Evolutionary conservation across 2,888 invertebrate genomes (phyloP).

Genomic region (Scaptomyza caliginosa): DNA sequence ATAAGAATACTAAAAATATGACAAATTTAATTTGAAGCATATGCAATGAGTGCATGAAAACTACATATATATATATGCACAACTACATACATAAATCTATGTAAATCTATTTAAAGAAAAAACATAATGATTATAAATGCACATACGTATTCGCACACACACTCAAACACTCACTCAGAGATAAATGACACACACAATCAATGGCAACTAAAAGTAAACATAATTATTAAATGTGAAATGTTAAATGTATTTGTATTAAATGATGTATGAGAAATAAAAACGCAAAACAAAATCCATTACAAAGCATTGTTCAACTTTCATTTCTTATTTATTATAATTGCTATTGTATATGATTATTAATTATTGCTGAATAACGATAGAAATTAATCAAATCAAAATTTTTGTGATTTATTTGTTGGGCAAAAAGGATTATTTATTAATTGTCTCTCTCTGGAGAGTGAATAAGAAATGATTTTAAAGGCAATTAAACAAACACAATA

Average conservation of each 20-base stretch:
- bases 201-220: constrained; percentile 68
- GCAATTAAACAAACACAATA: not conserved
- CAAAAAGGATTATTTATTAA: not conserved
- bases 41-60: constrained; percentile 8
- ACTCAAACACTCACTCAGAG: constrained; percentile 33
- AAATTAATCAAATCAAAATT: not conserved
- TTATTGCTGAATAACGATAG: too few species aligned
- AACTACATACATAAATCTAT: constrained; percentile 7
- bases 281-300: not conserved
- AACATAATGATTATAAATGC: constrained; percentile 31
- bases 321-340: not conserved
- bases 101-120: constrained; percentile 32
- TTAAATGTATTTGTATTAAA: constrained; percentile 77
- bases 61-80: constrained; percentile 7
- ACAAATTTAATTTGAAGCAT: constrained; percentile 30
- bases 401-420: not conserved
- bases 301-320: constrained; percentile 27
- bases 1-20: constrained; percentile 8
- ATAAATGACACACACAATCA: constrained; percentile 63
- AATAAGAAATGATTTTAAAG: not conserved
- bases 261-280: constrained; percentile 59
- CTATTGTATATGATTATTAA: not conserved
- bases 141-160: constrained; percentile 52
- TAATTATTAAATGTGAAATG: constrained; percentile 76
- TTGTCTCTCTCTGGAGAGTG: not conserved